Conservation (phyloP, 1,140 invertebrate genomes). For the Proales similis region DNA sequence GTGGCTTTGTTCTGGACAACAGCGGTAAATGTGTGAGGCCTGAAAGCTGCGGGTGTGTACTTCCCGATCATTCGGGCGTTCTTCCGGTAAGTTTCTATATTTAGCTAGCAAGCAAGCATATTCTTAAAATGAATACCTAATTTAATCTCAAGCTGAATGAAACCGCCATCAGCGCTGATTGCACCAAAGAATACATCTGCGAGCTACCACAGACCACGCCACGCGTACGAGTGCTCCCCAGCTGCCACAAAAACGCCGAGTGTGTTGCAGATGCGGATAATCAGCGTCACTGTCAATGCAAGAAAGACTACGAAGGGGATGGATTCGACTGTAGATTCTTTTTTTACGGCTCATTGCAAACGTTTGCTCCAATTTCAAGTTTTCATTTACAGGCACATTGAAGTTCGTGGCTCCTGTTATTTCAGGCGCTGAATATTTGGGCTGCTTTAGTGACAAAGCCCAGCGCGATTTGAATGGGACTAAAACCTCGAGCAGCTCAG, state of each 20-base stretch:
- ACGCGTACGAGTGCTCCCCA: neutral
- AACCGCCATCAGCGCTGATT: constrained; percentile 15
- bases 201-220: neutral
- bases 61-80: constrained; percentile 16
- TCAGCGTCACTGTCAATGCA: constrained; percentile 8
- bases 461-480: too few relatives aligned
- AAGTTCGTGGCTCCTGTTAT: too few relatives aligned
- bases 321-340: constrained; percentile 8
- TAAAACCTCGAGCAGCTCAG: too few relatives aligned
- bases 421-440: too few relatives aligned
- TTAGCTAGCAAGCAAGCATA: too few relatives aligned
- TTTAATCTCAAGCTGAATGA: neutral
- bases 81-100: too few relatives aligned
- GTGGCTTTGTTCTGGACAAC: constrained; percentile 2
- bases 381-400: too few relatives aligned
- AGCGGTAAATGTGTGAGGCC: constrained; percentile 6
- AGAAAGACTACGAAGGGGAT: constrained; percentile 10
- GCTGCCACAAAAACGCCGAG: neutral
- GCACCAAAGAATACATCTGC: neutral
- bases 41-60: constrained; percentile 23
- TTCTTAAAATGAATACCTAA: too few relatives aligned
- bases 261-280: neutral
- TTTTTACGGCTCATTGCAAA: too few relatives aligned
- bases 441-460: too few relatives aligned
- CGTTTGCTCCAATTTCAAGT: too few relatives aligned